Evolutionary conservation across 1,140 invertebrate species (phyloP), one percentile per base, ranked within the genome.

Genomic region (Drosophila rhopaloa): DNA sequence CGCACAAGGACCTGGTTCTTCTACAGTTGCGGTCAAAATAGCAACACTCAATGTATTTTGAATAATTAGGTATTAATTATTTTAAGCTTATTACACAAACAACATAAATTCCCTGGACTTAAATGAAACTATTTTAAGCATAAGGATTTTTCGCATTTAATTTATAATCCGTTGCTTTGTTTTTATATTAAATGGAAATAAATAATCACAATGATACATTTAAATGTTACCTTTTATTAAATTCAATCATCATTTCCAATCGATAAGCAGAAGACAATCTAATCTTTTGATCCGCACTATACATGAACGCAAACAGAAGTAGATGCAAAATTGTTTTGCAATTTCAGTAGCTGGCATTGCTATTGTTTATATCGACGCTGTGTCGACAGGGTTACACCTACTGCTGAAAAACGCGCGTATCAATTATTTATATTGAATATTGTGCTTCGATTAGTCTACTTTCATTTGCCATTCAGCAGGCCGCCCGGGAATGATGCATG

Each of bases 401-500:
- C 27, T 29, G 10, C 29, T 68, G 41, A 11, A 76, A 68, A 63
- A 56, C 79, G 46, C 60, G 83, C 67, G 38, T 67, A 88, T 88
- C 84, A 84, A 80, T 89, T 89, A 89, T 89, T 89, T 79, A 84
- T 70, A 81, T 79, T 79, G 74, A 89, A 84, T 81, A 89, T 89
- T 88, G 67, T 75, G 74, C 65, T 89, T 84, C 85, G 84, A 84
- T 88, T 88, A 88, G 76, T 70, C 73, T 44, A 48, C 66, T 61
- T 72, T 40, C 48, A 78, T 76, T 47, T 59, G 60, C 40, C 81
- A 81, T 59, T n/a, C 29, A 32, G 72, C 81, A 77, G 66, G 60
- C 50, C 73, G 59, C 59, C 19, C 47, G 51, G 32, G 56, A 50
- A 46, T 70, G 51, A 46, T 71, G 43, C 60, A 53, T 44, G 60